A percentile compares a stretch with the other conserved stretches of the same genome.
Evolutionary conservation across 2,797 vertebrate species (phyloP).

Genomic region (Clamator glandarius): DNA sequence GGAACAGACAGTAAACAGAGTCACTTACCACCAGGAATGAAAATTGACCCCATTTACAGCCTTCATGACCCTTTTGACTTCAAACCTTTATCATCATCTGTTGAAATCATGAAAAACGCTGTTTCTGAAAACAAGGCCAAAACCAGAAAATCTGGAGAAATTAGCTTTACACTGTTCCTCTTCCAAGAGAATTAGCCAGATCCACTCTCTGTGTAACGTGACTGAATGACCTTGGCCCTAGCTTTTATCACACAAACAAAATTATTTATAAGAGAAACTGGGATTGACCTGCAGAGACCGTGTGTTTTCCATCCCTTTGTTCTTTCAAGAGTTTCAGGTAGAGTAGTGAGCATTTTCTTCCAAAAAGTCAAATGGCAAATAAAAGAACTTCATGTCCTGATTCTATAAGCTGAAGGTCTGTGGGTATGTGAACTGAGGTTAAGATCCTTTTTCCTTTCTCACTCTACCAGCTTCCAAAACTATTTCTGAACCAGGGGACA

Average conservation of each 20-base stretch:
- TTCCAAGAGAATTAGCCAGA: not conserved
- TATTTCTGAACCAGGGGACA: not conserved
- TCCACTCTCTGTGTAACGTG: not conserved
- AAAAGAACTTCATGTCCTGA: not conserved
- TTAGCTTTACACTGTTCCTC: not conserved
- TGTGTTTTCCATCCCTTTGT: not conserved
- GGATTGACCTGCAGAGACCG: not conserved
- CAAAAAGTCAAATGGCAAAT: not conserved
- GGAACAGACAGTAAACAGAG: constrained; percentile 28
- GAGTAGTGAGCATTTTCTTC: constrained; percentile 2
- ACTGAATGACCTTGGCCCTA: not conserved
- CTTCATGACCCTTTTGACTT: not conserved
- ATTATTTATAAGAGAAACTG: not conserved
- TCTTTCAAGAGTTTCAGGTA: not conserved
- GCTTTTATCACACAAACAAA: not conserved
- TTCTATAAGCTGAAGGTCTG: not conserved
- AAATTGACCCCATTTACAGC: not conserved
- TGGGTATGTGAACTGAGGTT: not conserved
- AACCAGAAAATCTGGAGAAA: not conserved
- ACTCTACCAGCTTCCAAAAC: not conserved
- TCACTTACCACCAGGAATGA: not conserved
- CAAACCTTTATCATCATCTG: not conserved
- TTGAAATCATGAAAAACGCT: not conserved
- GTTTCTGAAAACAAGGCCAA: constrained; percentile 6
- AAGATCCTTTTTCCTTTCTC: not conserved